A percentile compares a stretch with the other conserved stretches of the same genome.
Evolutionary conservation across 1,140 invertebrate genomes (phyloP).

Genomic region (Maconellicoccus hirsutus): DNA sequence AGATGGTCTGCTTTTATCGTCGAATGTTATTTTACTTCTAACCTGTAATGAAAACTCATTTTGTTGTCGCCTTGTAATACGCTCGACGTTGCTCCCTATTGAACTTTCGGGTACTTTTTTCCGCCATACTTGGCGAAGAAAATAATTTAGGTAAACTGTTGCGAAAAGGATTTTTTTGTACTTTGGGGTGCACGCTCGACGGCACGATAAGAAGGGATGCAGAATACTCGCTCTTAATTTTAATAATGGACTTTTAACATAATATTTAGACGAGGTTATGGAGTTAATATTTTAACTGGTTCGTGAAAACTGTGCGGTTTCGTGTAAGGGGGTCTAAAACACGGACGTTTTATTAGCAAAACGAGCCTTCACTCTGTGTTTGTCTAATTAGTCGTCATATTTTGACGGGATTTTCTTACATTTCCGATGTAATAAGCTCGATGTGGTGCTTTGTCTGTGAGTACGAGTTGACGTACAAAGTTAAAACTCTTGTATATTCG

Average conservation of each 20-base stretch:
- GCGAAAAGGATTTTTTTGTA: background rate
- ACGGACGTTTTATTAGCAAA: too few species aligned
- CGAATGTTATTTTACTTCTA: background rate
- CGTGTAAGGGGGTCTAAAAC: background rate
- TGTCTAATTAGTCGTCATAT: too few species aligned
- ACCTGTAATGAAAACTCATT: conserved; percentile 11
- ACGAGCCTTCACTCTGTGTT: too few species aligned
- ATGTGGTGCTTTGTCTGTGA: too few species aligned
- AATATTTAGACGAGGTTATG: conserved; percentile 14
- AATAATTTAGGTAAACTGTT: conserved; percentile 17
- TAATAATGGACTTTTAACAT: conserved; percentile 21
- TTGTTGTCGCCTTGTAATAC: background rate
- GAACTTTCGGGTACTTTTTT: background rate
- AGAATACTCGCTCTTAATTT: conserved; percentile 13
- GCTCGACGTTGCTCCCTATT: background rate
- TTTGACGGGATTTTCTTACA: too few species aligned
- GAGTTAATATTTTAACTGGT: conserved; percentile 10
- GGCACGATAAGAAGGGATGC: background rate
- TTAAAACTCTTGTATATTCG: too few species aligned
- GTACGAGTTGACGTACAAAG: too few species aligned
- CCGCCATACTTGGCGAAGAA: background rate
- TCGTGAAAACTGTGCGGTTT: background rate
- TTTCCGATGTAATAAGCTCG: too few species aligned
- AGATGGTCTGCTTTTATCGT: background rate
- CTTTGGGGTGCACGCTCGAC: background rate